Evolutionary conservation across 2,888 invertebrate species (phyloP).

Genomic region (Meganola albula): DNA sequence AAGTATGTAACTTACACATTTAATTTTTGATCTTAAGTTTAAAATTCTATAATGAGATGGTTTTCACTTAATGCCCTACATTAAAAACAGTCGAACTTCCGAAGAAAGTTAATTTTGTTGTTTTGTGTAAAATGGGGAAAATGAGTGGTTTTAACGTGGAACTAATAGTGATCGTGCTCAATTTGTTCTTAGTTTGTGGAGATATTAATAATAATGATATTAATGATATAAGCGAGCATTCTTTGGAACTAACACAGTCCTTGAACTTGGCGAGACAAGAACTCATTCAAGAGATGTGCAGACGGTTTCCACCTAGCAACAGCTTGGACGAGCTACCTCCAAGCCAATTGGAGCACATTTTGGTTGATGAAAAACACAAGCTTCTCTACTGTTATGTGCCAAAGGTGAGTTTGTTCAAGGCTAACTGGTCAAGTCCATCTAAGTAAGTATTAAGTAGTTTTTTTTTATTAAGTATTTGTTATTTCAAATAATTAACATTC

Average conservation of each 20-base stretch:
- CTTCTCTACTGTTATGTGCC: constrained; percentile 95
- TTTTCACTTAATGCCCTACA: constrained; percentile 53
- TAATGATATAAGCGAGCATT: constrained; percentile 43
- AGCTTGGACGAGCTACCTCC: constrained; percentile 67
- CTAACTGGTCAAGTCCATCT: background rate
- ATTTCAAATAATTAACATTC: too few species aligned
- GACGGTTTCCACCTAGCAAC: constrained; percentile 61
- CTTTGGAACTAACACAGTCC: constrained; percentile 79
- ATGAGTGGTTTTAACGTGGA: constrained; percentile 43
- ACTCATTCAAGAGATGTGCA: constrained; percentile 79
- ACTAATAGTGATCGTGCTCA: constrained; percentile 45
- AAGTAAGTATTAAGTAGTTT: too few species aligned
- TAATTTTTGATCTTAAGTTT: too few species aligned
- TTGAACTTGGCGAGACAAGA: constrained; percentile 81
- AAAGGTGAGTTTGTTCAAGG: constrained; percentile 80
- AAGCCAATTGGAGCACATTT: constrained; percentile 84
- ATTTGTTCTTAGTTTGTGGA: constrained; percentile 47
- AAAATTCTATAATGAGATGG: too few species aligned
- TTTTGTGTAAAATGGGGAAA: constrained; percentile 41
- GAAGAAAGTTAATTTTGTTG: constrained; percentile 57
- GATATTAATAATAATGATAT: constrained; percentile 43
- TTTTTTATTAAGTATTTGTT: too few species aligned
- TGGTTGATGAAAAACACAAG: constrained; percentile 90
- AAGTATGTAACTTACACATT: too few species aligned
- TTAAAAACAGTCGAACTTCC: constrained; percentile 40